Conservation (phyloP, 2,888 invertebrate genomes). For the Tuta absoluta region DNA sequence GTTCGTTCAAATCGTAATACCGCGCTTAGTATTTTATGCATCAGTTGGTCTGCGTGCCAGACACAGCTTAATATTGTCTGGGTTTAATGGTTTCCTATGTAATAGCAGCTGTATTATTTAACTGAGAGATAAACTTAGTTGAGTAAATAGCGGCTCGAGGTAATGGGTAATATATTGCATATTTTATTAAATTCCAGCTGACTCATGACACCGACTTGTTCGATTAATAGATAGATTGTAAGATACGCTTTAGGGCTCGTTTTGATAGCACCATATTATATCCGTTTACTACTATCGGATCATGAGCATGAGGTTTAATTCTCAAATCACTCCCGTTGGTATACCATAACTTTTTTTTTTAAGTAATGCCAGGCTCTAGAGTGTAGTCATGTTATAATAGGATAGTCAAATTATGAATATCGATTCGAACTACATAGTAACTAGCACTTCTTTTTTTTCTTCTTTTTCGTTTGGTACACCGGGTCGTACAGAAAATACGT, state of each 20-base stretch:
- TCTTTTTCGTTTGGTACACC: no score
- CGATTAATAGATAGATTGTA: neutral
- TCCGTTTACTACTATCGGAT: no score
- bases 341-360: no score
- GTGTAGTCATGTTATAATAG: no score
- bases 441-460: no score
- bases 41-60: neutral
- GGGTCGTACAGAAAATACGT: no score
- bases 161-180: neutral
- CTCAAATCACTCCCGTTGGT: no score
- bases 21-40: neutral
- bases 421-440: no score
- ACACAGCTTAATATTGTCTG: neutral
- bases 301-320: no score
- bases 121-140: neutral
- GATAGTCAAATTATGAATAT: no score
- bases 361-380: no score
- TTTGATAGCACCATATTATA: neutral
- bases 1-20: no score
- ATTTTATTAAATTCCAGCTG: constrained; percentile 8
- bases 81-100: neutral
- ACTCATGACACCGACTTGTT: neutral
- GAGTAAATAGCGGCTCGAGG: neutral
- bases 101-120: neutral
- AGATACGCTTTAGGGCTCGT: neutral